A percentile compares a stretch with the other conserved stretches of the same genome.
Evolutionary conservation across 1,140 invertebrate species (phyloP).

Genomic region (Metaphire vulgaris): DNA sequence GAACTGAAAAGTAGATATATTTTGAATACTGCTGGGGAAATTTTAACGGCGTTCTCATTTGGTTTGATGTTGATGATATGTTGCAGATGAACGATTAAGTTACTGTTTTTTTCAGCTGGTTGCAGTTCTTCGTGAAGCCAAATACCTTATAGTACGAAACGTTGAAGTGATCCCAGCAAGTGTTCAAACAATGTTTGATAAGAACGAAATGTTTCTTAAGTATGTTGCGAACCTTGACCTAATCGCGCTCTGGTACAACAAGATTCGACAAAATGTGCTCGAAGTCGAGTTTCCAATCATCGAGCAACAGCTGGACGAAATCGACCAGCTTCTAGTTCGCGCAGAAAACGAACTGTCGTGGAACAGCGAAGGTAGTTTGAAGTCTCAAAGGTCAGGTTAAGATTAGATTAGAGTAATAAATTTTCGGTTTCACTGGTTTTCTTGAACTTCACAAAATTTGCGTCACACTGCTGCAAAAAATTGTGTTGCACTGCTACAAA

Average conservation of each 20-base stretch:
- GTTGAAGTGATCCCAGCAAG: conserved; percentile 49
- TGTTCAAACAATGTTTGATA: conserved; percentile 47
- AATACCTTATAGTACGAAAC: conserved; percentile 50
- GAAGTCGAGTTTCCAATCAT: conserved; percentile 77
- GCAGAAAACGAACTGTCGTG: conserved; percentile 72
- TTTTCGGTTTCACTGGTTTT: not conserved
- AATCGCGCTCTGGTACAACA: conserved; percentile 59
- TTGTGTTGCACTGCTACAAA: not conserved
- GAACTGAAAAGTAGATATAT: not conserved
- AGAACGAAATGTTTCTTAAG: conserved; percentile 50
- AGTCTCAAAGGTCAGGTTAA: too few relatives aligned
- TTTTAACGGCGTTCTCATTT: not conserved
- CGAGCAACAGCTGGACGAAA: conserved; percentile 67
- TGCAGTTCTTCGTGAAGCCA: conserved; percentile 54
- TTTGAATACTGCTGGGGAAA: not conserved
- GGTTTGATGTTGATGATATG: too few relatives aligned
- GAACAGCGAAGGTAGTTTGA: conserved; percentile 72
- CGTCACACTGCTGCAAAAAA: not conserved
- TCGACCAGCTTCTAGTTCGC: conserved; percentile 69
- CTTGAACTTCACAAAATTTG: not conserved
- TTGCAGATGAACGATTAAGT: not conserved
- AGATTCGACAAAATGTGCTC: conserved; percentile 68
- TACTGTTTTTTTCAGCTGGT: conserved; percentile 40
- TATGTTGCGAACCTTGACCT: conserved; percentile 51
- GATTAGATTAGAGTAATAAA: not conserved